phyloP scores from a whole-genome alignment of 1,140 invertebrate genomes.

The Camponotus pennsylvanicus region DNA sequence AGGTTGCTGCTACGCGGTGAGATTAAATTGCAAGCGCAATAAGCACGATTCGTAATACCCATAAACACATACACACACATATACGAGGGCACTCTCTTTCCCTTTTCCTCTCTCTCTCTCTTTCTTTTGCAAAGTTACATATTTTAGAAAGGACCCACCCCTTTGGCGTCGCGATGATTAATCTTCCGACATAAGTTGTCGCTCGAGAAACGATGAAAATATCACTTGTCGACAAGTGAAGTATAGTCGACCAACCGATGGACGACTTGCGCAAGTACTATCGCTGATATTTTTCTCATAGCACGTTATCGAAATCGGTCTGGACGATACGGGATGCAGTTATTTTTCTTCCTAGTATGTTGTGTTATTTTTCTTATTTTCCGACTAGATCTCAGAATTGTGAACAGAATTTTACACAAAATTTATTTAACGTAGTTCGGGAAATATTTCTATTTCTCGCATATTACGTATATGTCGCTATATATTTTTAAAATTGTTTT shows the following conservation, averaged over 20 bases:
- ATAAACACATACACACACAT: no score
- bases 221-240: conserved; percentile 57
- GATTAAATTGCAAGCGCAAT: conserved; percentile 59
- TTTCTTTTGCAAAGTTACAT: conserved; percentile 53
- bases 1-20: conserved; percentile 15
- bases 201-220: conserved; percentile 67
- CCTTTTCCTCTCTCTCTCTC: background rate
- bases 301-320: conserved; percentile 41
- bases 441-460: conserved; percentile 24
- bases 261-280: conserved; percentile 28
- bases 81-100: background rate
- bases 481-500: conserved; percentile 4
- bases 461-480: no score
- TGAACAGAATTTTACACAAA: conserved; percentile 8
- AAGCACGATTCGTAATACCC: conserved; percentile 67
- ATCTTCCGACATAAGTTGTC: conserved; percentile 69
- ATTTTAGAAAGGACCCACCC: conserved; percentile 72
- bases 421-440: background rate
- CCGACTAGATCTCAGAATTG: conserved; percentile 25
- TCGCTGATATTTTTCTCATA: conserved; percentile 64
- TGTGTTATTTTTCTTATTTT: conserved; percentile 65
- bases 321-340: conserved; percentile 47
- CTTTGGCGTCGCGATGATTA: conserved; percentile 67
- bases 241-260: conserved; percentile 33
- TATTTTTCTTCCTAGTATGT: conserved; percentile 65